Conservation (phyloP, 2,113 vertebrate species). For the Pogona vitticeps region DNA sequence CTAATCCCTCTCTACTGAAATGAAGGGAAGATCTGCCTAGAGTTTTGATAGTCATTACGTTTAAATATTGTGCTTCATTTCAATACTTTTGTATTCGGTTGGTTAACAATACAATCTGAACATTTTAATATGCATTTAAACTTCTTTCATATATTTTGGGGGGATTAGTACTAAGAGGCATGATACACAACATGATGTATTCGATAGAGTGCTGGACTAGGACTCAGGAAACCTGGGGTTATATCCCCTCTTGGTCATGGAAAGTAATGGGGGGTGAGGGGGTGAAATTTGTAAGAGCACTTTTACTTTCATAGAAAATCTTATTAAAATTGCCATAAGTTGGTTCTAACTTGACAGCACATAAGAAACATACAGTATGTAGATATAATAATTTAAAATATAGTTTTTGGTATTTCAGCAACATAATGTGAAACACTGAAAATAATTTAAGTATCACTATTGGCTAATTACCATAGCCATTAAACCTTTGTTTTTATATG, state of each 20-base stretch:
- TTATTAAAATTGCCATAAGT: not conserved
- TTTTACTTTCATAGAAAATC: not conserved
- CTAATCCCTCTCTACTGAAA: not conserved
- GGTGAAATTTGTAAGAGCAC: not conserved
- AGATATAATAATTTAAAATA: conserved; percentile 6
- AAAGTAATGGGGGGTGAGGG: not conserved
- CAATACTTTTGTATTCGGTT: not conserved
- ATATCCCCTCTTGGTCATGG: not conserved
- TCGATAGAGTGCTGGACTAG: too few relatives aligned
- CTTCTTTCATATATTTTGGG: too few relatives aligned
- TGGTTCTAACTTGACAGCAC: too few relatives aligned
- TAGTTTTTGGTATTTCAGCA: conserved; percentile 32
- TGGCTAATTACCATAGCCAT: conserved; percentile 50
- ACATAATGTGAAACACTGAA: conserved; percentile 41
- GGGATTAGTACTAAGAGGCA: too few relatives aligned
- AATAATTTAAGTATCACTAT: conserved; percentile 38
- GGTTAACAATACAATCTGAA: not conserved
- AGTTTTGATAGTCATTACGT: not conserved
- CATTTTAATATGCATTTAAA: too few relatives aligned
- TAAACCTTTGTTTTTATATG: conserved; percentile 39
- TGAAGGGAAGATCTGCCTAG: not conserved
- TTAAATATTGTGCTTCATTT: not conserved
- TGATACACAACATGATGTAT: too few relatives aligned
- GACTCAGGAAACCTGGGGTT: too few relatives aligned
- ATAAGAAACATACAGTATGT: too few relatives aligned